Evolutionary conservation across 2,797 vertebrate species (phyloP), one percentile per base, ranked within the genome.

Genomic region (Enteromius fasciolatus): DNA sequence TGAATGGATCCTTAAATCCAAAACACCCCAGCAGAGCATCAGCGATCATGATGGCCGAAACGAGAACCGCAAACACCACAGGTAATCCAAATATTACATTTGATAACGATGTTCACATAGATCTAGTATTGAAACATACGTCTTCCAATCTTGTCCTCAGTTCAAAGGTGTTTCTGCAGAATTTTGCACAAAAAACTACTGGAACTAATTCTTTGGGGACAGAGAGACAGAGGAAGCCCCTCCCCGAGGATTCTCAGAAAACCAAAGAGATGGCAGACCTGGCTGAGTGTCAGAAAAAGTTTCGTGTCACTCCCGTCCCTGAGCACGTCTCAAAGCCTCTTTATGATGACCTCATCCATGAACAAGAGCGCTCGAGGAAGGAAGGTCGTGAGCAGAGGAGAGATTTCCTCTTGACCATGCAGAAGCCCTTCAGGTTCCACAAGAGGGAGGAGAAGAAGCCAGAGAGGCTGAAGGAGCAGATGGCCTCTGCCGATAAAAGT

Each of bases 341-440:
- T 83, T 99, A 96, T 88, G 89, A 91, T 61, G 92, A 96, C 86
- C 92, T 98, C 84, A 88, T 94, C 90, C 92, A 94, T 81, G 90
- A 90, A 84, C 94, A 89, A 15, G 95, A 97, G 86, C 93, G 91
- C 61, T 92, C 93, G 87, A 96, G 97, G 89, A 93, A 87, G 87
- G 90, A 89, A 11, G 88, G 92, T 63, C 93, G 85, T 15, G 94
- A 96, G 90, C 95, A 95, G 88, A 96, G 98, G 87, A 97, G 91
- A 87, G 92, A 95, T 54, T 91, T 96, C 81, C 94, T 99, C 36
- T 91, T 98, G 67, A 94, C 97, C 20, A 95, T 90, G 77, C 94
- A 98, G 90, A 95, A 94, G 89, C 97, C 98, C 54, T 99, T 99
- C 90, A 95, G 92, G 79, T 98, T 99, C 91, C 83, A 95, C 79